phyloP scores from a whole-genome alignment of 2,113 vertebrate species.

The Catharus bicknelli region DNA sequence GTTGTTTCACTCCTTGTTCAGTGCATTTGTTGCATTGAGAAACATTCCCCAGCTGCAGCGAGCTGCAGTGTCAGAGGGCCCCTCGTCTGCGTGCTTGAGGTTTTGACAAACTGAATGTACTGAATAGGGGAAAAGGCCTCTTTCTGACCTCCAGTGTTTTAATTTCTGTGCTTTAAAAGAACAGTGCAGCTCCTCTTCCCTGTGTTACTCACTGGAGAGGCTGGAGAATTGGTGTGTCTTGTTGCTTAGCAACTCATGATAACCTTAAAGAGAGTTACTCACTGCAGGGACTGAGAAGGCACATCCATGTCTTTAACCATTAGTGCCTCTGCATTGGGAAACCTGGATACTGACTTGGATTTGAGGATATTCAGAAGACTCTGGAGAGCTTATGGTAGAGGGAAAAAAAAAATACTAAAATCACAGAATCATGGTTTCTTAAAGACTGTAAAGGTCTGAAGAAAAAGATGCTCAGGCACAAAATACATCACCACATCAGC shows the following conservation, averaged over 20 bases:
- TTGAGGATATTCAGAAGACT: background rate
- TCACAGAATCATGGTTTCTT: background rate
- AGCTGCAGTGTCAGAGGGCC: background rate
- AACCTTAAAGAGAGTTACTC: background rate
- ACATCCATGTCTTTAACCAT: background rate
- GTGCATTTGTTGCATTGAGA: background rate
- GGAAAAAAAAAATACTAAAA: background rate
- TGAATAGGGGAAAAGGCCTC: background rate
- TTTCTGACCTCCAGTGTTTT: background rate
- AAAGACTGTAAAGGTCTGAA: background rate
- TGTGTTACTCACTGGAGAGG: background rate
- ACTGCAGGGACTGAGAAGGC: background rate
- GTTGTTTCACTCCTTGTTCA: background rate
- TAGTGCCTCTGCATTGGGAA: background rate
- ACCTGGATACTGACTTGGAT: background rate
- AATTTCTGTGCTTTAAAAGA: background rate
- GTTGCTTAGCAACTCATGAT: conserved; percentile 41
- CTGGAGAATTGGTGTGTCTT: background rate
- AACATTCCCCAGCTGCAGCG: background rate
- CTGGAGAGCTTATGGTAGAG: background rate
- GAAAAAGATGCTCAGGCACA: background rate
- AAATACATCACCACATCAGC: background rate
- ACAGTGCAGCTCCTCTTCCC: background rate
- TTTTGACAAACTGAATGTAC: background rate
- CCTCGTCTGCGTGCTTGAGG: background rate